Evolutionary conservation across 1,140 invertebrate genomes (phyloP).

Genomic region (Epicauta chinensis): DNA sequence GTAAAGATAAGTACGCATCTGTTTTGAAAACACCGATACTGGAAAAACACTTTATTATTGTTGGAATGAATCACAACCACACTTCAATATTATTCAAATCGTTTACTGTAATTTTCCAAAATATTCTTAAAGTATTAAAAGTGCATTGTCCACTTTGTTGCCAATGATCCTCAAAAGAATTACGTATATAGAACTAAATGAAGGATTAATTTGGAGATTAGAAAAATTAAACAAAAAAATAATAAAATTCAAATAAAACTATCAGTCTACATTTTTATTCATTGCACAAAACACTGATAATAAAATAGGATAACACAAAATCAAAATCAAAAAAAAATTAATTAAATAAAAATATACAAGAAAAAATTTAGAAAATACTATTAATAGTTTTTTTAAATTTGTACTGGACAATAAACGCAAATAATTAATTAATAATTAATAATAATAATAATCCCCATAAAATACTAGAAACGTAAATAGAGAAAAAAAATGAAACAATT

Average conservation of each 20-base stretch:
- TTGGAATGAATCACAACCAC: too few relatives aligned
- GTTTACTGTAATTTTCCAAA: too few relatives aligned
- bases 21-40: too few relatives aligned
- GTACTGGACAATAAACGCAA: constrained; percentile 30
- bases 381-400: constrained; percentile 31
- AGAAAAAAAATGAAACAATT: constrained; percentile 10
- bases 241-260: constrained; percentile 20
- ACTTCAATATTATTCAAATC: too few relatives aligned
- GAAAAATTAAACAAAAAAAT: too few relatives aligned
- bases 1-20: too few relatives aligned
- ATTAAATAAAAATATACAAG: constrained; percentile 29
- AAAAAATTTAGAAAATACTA: constrained; percentile 29
- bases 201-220: too few relatives aligned
- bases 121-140: too few relatives aligned
- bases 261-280: constrained; percentile 38
- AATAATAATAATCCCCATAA: constrained; percentile 26
- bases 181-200: too few relatives aligned
- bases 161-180: too few relatives aligned
- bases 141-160: too few relatives aligned
- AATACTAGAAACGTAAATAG: constrained; percentile 23
- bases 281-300: constrained; percentile 38
- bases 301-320: constrained; percentile 32
- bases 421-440: constrained; percentile 12
- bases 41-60: too few relatives aligned
- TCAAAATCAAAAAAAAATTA: constrained; percentile 26